Evolutionary conservation across 1,140 invertebrate species (phyloP).

Genomic region (Drosophila bocki): DNA sequence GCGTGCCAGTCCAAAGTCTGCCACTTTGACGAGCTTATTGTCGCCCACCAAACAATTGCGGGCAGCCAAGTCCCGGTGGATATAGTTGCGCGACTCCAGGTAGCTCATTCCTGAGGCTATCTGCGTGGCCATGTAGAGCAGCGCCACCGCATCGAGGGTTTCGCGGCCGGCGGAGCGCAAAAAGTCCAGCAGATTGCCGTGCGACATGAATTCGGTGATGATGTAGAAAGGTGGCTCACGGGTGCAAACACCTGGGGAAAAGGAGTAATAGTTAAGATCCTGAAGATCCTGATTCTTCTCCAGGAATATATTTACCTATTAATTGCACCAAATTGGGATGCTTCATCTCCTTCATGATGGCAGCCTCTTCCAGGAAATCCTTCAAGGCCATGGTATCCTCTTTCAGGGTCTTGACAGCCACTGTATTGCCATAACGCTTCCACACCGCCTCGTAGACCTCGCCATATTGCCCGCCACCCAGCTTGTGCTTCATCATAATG

Average conservation of each 20-base stretch:
- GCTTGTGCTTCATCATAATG: slow-evolving; percentile 99
- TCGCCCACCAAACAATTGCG: slow-evolving; percentile 99
- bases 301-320: slow-evolving; percentile 87
- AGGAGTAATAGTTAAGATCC: not conserved
- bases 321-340: slow-evolving; percentile 99
- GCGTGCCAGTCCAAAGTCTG: slow-evolving; percentile 98
- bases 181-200: slow-evolving; percentile 98
- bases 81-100: slow-evolving; percentile 97
- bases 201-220: slow-evolving; percentile 99
- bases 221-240: slow-evolving; percentile 99
- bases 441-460: slow-evolving; percentile 99
- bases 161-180: slow-evolving; percentile 95
- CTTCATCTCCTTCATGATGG: slow-evolving; percentile 99
- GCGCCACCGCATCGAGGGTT: slow-evolving; percentile 96
- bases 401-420: slow-evolving; percentile 99
- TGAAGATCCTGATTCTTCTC: not conserved
- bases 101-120: slow-evolving; percentile 99
- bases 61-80: slow-evolving; percentile 99
- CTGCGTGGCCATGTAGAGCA: slow-evolving; percentile 99
- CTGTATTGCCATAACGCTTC: slow-evolving; percentile 97
- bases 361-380: slow-evolving; percentile 99
- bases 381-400: slow-evolving; percentile 99
- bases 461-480: slow-evolving; percentile 99
- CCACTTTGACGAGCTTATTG: slow-evolving; percentile 97
- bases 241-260: slow-evolving; percentile 93